These are phyloP conservation scores for Erethizon dorsatum DNA, from an alignment of 2,797 vertebrate genomes.

Conservation along the genomic window DNA sequence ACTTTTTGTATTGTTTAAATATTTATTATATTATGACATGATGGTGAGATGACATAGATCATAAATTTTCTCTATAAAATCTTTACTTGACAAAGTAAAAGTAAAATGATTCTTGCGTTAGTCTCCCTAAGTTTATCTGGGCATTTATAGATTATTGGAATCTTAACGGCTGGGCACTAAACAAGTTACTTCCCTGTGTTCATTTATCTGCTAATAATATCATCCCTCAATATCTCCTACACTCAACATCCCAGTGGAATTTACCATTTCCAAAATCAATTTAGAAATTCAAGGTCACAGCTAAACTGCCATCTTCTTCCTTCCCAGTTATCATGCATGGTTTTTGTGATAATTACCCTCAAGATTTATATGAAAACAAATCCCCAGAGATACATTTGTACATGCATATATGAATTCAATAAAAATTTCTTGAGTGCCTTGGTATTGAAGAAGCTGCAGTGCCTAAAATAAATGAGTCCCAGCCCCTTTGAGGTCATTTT, in stretches of 20 bases:
- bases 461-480: not conserved
- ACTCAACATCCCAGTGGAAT: not conserved
- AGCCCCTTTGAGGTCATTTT: not conserved
- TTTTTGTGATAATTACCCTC: conserved; percentile 44
- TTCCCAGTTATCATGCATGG: not conserved
- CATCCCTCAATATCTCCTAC: not conserved
- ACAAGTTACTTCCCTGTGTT: not conserved
- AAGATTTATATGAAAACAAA: conserved; percentile 33
- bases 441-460: not conserved
- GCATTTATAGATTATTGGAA: conserved; percentile 12
- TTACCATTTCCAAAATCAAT: conserved; percentile 33
- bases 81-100: conserved; percentile 68
- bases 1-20: conserved; percentile 54
- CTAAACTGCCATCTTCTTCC: not conserved
- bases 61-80: not conserved
- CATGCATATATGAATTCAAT: not conserved
- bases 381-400: not conserved
- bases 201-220: not conserved
- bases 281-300: conserved; percentile 62
- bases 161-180: conserved; percentile 42
- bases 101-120: not conserved
- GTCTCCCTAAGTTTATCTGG: conserved; percentile 14
- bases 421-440: not conserved
- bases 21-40: conserved; percentile 3
- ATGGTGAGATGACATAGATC: not conserved